Conservation (phyloP, 2,797 vertebrate species). For the Notoglanidium macrostoma region DNA sequence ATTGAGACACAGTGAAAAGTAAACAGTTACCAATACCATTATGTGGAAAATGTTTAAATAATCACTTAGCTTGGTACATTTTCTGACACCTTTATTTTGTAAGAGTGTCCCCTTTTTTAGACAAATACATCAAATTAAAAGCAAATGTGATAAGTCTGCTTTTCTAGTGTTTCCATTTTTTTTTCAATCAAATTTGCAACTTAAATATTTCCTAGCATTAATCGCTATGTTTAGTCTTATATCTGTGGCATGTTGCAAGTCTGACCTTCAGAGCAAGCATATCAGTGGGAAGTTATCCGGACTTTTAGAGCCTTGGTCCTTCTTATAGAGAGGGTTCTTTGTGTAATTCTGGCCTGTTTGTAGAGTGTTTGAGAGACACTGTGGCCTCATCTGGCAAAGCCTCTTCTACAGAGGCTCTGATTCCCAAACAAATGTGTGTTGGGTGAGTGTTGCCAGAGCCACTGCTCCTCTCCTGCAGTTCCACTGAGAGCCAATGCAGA, state of each 20-base stretch:
- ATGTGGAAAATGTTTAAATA: not conserved
- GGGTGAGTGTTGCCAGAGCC: conserved; percentile 70
- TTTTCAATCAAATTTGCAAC: not conserved
- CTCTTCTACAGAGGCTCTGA: conserved; percentile 46
- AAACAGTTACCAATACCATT: not conserved
- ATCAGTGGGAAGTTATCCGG: conserved; percentile 8
- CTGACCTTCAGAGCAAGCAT: not conserved
- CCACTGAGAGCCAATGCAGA: conserved; percentile 65
- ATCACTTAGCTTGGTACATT: not conserved
- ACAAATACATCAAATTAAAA: not conserved
- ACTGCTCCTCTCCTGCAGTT: conserved; percentile 70
- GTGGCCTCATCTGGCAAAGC: conserved; percentile 39
- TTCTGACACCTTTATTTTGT: not conserved
- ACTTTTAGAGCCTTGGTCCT: not conserved
- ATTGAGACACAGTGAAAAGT: not conserved
- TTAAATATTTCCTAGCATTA: not conserved
- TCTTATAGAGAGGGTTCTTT: conserved; percentile 33
- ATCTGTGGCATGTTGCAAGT: not conserved
- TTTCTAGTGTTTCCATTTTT: not conserved
- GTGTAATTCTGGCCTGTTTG: conserved; percentile 24
- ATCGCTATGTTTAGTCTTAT: not conserved
- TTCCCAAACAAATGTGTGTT: conserved; percentile 73
- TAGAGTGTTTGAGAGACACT: conserved; percentile 30
- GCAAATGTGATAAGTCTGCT: not conserved
- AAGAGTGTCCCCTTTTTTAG: not conserved